phyloP scores from a whole-genome alignment of 1,140 invertebrate genomes.

The Panagrolaimus sp. region DNA sequence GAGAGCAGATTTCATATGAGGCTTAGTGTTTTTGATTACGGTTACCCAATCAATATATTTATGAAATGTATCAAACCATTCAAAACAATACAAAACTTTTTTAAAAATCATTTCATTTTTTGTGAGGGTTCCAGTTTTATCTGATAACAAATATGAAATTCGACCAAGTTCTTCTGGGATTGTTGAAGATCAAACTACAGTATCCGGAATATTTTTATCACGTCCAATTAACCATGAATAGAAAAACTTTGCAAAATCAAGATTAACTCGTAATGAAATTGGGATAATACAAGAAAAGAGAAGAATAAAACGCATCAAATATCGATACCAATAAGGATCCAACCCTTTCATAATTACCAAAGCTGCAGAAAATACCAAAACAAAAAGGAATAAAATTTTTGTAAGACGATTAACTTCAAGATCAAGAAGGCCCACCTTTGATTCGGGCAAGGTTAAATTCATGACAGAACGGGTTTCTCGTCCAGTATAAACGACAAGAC shows the following conservation, averaged over 20 bases:
- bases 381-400: constrained; percentile 81
- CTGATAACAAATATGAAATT: constrained; percentile 87
- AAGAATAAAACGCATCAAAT: constrained; percentile 90
- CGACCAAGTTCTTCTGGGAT: constrained; percentile 94
- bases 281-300: constrained; percentile 99
- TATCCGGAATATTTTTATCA: constrained; percentile 84
- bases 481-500: constrained; percentile 93
- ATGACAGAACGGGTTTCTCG: constrained; percentile 90
- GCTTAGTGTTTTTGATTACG: too few species aligned
- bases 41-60: too few species aligned
- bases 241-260: constrained; percentile 96
- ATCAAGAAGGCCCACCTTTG: constrained; percentile 88
- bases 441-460: constrained; percentile 91
- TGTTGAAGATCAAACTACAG: constrained; percentile 95
- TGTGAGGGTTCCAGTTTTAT: constrained; percentile 97
- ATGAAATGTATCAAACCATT: too few species aligned
- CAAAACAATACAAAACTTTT: too few species aligned
- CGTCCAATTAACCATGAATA: constrained; percentile 93
- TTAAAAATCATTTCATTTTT: constrained; percentile 87
- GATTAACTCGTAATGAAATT: constrained; percentile 90
- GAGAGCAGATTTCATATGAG: too few species aligned
- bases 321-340: constrained; percentile 75
- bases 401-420: constrained; percentile 66
- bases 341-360: constrained; percentile 70
- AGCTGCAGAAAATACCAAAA: constrained; percentile 79